These are phyloP conservation scores for Notiomystis cincta DNA, from an alignment of 2,113 vertebrate genomes.

Conservation along the genomic window DNA sequence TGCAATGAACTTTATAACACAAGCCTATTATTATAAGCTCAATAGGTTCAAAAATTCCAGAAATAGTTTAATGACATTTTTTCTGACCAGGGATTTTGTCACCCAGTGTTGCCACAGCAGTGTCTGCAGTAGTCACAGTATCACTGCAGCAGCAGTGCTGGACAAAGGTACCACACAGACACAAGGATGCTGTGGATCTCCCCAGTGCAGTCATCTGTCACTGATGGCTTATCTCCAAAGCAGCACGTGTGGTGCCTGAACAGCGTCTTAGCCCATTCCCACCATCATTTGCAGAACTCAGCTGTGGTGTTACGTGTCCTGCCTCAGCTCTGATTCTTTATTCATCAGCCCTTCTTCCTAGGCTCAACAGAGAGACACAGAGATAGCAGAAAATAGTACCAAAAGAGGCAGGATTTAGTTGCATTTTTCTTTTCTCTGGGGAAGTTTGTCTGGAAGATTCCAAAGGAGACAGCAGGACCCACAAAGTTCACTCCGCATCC, in stretches of 20 bases:
- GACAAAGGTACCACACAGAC: slow-evolving; percentile 5
- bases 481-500: not conserved
- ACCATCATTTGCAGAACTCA: not conserved
- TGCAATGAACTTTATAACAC: not conserved
- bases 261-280: not conserved
- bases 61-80: not conserved
- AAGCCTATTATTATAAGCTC: not conserved
- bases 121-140: not conserved
- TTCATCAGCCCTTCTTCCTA: not conserved
- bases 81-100: not conserved
- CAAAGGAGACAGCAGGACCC: not conserved
- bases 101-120: not conserved
- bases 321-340: not conserved
- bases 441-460: not conserved
- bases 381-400: not conserved
- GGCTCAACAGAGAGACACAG: not conserved
- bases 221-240: slow-evolving; percentile 35
- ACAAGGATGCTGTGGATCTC: not conserved
- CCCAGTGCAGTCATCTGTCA: slow-evolving; percentile 7
- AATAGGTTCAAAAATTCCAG: not conserved
- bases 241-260: not conserved
- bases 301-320: slow-evolving; percentile 18
- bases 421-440: not conserved
- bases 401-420: not conserved
- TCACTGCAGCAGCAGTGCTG: not conserved